phyloP scores from a whole-genome alignment of 2,888 invertebrate species.

The Synergus laeviventris region DNA sequence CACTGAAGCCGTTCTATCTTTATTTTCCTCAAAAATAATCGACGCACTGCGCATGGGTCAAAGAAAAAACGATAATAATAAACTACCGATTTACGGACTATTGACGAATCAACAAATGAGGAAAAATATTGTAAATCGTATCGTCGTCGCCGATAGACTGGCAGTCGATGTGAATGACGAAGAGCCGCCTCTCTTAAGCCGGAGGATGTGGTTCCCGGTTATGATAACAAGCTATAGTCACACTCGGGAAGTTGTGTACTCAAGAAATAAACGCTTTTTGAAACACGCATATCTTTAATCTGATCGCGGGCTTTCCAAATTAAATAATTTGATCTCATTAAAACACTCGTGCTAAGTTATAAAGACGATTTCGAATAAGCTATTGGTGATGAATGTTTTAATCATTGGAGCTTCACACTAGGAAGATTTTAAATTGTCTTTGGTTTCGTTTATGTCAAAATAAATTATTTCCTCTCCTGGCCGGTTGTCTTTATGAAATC shows the following conservation, averaged over 20 bases:
- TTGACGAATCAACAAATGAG: conserved; percentile 12
- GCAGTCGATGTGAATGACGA: conserved; percentile 22
- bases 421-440: not conserved
- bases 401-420: too few relatives aligned
- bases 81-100: not conserved
- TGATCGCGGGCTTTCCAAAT: conserved; percentile 44
- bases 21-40: not conserved
- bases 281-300: conserved; percentile 29
- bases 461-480: not conserved
- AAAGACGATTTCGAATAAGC: not conserved
- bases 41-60: not conserved
- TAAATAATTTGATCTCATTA: not conserved
- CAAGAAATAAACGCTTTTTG: conserved; percentile 35
- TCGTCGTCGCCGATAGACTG: conserved; percentile 39
- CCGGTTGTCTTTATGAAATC: not conserved
- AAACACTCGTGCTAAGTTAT: not conserved
- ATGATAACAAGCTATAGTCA: conserved; percentile 53
- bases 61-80: not conserved
- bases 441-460: not conserved
- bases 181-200: conserved; percentile 23
- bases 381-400: too few relatives aligned
- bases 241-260: conserved; percentile 50
- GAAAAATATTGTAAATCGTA: conserved; percentile 43
- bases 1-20: not conserved
- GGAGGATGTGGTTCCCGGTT: conserved; percentile 59